phyloP scores from a whole-genome alignment of 2,888 invertebrate species.

The Lepidochitona cinerea region DNA sequence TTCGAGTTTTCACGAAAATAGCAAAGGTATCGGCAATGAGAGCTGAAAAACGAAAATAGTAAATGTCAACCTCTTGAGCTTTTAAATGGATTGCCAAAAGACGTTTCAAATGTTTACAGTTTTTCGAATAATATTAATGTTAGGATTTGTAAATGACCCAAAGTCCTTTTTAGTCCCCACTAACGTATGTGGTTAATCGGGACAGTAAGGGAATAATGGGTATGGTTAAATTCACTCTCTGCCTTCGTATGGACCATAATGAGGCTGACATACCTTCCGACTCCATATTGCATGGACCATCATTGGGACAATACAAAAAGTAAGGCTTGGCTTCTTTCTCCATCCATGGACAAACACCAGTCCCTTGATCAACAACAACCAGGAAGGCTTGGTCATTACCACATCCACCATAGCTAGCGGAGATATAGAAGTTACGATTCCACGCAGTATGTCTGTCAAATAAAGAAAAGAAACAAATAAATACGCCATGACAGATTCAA shows the following conservation, averaged over 20 bases:
- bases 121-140: too few relatives aligned
- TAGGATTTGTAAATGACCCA: too few relatives aligned
- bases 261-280: not conserved
- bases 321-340: not conserved
- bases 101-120: too few relatives aligned
- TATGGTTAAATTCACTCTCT: too few relatives aligned
- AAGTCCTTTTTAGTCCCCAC: too few relatives aligned
- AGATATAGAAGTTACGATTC: slow-evolving; percentile 47
- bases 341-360: not conserved
- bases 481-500: too few relatives aligned
- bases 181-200: too few relatives aligned
- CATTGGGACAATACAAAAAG: not conserved
- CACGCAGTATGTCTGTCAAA: slow-evolving; percentile 38
- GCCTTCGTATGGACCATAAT: not conserved
- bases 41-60: not conserved
- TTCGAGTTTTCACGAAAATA: not conserved
- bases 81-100: too few relatives aligned
- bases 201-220: too few relatives aligned
- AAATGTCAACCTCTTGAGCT: too few relatives aligned
- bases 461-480: too few relatives aligned
- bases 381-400: not conserved
- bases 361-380: not conserved
- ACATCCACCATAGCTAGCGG: slow-evolving; percentile 36
- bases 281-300: not conserved
- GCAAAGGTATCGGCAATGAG: not conserved